A percentile compares a stretch with the other conserved stretches of the same genome.
Evolutionary conservation across 2,888 invertebrate genomes (phyloP).

Genomic region (Philereme transversata): DNA sequence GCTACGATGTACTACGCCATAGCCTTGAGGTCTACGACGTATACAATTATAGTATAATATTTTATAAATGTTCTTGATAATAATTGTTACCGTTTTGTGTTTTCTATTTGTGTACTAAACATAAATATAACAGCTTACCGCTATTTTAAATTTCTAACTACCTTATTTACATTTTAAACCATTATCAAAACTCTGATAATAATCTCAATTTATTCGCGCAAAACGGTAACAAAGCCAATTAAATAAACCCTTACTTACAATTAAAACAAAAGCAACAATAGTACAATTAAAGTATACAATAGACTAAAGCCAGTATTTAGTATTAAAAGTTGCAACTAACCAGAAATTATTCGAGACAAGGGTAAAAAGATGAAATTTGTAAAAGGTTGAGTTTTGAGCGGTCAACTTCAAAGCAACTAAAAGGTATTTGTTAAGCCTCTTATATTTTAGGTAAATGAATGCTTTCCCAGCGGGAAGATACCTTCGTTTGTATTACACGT

Average conservation of each 20-base stretch:
- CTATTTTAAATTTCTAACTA: no score
- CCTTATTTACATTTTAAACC: no score
- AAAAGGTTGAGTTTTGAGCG: conserved; percentile 29
- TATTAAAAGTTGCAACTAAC: conserved; percentile 18
- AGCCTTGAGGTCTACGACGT: neutral
- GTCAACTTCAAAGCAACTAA: conserved; percentile 40
- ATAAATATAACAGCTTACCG: no score
- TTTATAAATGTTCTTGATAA: no score
- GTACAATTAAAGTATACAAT: conserved; percentile 11
- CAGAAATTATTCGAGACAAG: conserved; percentile 14
- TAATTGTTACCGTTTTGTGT: no score
- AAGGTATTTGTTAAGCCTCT: conserved; percentile 44
- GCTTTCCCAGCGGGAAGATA: conserved; percentile 7
- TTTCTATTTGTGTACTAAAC: no score
- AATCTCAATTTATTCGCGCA: conserved; percentile 10
- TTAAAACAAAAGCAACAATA: conserved; percentile 13
- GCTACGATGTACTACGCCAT: conserved; percentile 6
- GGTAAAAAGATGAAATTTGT: conserved; percentile 24
- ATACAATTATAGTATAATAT: no score
- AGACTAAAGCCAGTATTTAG: conserved; percentile 11
- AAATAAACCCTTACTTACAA: conserved; percentile 23
- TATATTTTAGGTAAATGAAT: conserved; percentile 44
- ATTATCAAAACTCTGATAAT: neutral
- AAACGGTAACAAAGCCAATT: conserved; percentile 15
- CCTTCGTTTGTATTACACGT: conserved; percentile 3